phyloP scores from a whole-genome alignment of 2,888 invertebrate genomes.

The Euphydryas editha region DNA sequence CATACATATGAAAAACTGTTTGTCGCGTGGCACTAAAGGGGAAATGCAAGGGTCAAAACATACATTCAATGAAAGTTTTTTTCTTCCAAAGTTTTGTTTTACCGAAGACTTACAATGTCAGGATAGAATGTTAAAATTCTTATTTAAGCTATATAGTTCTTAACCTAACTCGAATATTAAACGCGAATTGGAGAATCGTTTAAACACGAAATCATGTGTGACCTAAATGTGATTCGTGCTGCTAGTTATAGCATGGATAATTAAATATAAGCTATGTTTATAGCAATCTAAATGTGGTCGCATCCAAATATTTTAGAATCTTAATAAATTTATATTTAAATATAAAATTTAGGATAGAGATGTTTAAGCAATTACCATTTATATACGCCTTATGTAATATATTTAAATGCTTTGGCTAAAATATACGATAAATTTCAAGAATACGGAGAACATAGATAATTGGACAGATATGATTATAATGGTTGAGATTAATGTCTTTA shows the following conservation, averaged over 20 bases:
- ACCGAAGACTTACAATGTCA: not conserved
- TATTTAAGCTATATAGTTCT: conserved; percentile 13
- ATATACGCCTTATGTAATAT: not conserved
- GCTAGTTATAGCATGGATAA: conserved; percentile 68
- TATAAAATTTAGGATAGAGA: not conserved
- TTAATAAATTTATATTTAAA: not conserved
- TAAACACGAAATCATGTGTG: conserved; percentile 56
- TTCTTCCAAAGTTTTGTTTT: not conserved
- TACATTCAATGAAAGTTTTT: not conserved
- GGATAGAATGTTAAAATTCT: not conserved
- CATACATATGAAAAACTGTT: conserved; percentile 1
- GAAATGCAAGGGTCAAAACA: not conserved
- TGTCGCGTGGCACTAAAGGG: not conserved
- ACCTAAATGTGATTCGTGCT: conserved; percentile 65
- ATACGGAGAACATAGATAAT: conserved; percentile 14
- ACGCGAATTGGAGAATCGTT: conserved; percentile 50
- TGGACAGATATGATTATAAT: conserved; percentile 22
- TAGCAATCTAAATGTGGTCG: conserved; percentile 34
- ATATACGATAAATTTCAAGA: not conserved
- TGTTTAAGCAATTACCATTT: not conserved
- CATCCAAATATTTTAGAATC: conserved; percentile 21
- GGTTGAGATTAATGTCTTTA: conserved; percentile 53
- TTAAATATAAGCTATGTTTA: conserved; percentile 52
- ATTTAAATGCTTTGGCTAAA: not conserved
- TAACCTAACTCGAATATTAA: conserved; percentile 46